Evolutionary conservation across 2,888 invertebrate species (phyloP), one percentile per base, ranked within the genome.

Genomic region (Chrysolina americana): DNA sequence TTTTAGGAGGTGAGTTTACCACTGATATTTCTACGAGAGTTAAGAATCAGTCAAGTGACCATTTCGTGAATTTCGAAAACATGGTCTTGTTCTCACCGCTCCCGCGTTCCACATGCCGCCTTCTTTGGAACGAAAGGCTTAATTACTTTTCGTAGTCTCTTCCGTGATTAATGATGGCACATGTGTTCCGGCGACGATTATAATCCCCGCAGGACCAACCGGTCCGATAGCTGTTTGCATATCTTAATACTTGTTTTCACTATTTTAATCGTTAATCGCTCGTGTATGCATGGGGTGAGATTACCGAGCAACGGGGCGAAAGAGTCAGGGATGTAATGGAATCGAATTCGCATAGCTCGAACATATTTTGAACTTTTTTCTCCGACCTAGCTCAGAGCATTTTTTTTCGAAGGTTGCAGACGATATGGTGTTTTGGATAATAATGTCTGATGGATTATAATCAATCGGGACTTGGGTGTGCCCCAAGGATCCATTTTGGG

Each of bases 101-200:
- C 36, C 15, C 47, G 47, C 15, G 28, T 65, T 50, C 41, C 56
- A 65, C 64, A 56, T 65, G 65, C 21, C 21, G 48, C 48, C n/a
- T n/a, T 65, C 48, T 68, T 56, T 81, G 82, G 82, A 85, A 84
- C 84, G 85, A 85, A 85, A 84, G 83, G 85, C 86, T 86, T 85
- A 86, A 86, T 86, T 86, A 86, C 85, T 85, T 85, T 85, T 85
- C 85, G 83, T 83, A 84, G 82, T 79, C 79, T 75, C 70, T 80
- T 59, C 65, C 70, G 74, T 85, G 85, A 85, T 85, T 85, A 85
- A 86, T 85, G 85, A 83, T 81, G 79, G 83, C 86, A 85, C 84
- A 85, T 86, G 84, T 84, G 85, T 82, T 82, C 81, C 82, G 73
- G 78, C 80, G 81, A 81, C 83, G 83, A 83, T 83, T 83, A 82